Evolutionary conservation across 1,140 invertebrate genomes (phyloP).

Genomic region (Wasmannia auropunctata): DNA sequence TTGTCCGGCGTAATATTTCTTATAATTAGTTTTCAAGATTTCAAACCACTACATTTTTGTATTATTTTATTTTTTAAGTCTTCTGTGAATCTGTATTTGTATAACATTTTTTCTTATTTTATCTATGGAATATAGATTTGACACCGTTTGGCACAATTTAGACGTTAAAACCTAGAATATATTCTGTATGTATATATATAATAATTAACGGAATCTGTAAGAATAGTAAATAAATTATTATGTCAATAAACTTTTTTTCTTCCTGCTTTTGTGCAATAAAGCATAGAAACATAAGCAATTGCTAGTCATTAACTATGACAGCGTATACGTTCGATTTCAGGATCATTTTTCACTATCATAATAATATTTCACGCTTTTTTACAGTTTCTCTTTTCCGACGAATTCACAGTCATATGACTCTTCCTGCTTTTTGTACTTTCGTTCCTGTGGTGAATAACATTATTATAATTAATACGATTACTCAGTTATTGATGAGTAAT

Average conservation of each 20-base stretch:
- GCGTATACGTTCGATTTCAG: neutral
- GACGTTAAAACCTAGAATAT: neutral
- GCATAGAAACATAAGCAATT: neutral
- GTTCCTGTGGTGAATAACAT: neutral
- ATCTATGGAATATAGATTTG: neutral
- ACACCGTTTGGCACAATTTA: neutral
- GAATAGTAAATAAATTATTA: neutral
- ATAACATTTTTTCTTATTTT: neutral
- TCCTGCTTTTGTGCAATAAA: neutral
- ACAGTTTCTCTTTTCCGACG: neutral
- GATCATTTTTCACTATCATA: neutral
- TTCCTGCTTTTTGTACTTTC: conserved; percentile 11
- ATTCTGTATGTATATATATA: neutral
- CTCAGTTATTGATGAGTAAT: conserved; percentile 50
- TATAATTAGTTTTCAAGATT: too few species aligned
- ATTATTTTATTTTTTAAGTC: neutral
- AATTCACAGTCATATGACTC: neutral
- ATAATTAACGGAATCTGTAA: neutral
- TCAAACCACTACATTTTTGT: neutral
- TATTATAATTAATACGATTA: conserved; percentile 38
- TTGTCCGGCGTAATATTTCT: too few species aligned
- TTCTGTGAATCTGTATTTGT: neutral
- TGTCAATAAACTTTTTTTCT: neutral
- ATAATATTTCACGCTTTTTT: neutral
- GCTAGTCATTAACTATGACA: neutral